Evolutionary conservation across 2,888 invertebrate genomes (phyloP).

Genomic region (Mantis religiosa): DNA sequence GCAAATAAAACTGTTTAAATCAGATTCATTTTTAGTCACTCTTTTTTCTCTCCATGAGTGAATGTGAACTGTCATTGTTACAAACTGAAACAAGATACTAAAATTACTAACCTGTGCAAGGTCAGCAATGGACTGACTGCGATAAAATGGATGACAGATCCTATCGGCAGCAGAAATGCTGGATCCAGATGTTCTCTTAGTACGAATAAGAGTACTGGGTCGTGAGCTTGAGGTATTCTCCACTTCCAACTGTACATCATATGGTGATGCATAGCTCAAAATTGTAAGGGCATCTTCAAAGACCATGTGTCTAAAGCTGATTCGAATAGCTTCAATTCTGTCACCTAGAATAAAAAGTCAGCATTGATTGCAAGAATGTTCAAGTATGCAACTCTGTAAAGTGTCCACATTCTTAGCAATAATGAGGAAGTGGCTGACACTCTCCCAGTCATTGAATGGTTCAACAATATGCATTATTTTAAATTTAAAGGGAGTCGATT

Average conservation of each 20-base stretch:
- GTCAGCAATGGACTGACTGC: slow-evolving; percentile 75
- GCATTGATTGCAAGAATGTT: background rate
- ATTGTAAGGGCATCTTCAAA: slow-evolving; percentile 87
- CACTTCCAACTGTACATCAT: slow-evolving; percentile 77
- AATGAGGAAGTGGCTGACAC: no score
- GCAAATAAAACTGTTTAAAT: no score
- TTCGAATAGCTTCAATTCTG: slow-evolving; percentile 79
- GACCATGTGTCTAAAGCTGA: slow-evolving; percentile 83
- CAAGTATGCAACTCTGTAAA: background rate
- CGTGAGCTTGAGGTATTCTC: slow-evolving; percentile 44
- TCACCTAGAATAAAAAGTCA: slow-evolving; percentile 60
- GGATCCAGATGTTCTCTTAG: slow-evolving; percentile 28
- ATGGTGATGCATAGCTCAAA: slow-evolving; percentile 85
- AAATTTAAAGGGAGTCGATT: no score
- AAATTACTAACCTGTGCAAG: slow-evolving; percentile 54
- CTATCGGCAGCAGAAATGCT: slow-evolving; percentile 47
- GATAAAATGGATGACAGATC: slow-evolving; percentile 71
- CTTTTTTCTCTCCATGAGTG: no score
- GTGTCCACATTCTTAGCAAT: background rate
- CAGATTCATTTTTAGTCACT: no score
- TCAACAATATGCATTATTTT: no score
- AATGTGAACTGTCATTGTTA: no score
- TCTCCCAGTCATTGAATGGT: no score
- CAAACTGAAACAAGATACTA: no score
- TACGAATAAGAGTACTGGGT: slow-evolving; percentile 27